A percentile compares a stretch with the other conserved stretches of the same genome.
These are phyloP conservation scores for Trichomycterus rosablanca DNA, from an alignment of 2,113 vertebrate genomes.

Conservation along the genomic window DNA sequence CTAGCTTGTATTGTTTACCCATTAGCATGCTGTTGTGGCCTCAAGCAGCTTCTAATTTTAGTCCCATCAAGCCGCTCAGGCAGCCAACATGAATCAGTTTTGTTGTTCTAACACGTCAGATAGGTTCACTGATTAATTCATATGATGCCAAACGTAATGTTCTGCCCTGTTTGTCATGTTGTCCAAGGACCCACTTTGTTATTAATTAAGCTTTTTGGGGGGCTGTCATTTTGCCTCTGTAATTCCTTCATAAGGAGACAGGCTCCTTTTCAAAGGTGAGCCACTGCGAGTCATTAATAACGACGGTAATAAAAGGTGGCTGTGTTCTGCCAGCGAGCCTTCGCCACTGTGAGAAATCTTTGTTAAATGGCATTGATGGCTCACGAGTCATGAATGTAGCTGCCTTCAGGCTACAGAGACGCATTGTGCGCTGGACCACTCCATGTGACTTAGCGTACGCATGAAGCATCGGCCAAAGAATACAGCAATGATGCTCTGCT, in stretches of 20 bases:
- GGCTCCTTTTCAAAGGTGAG: conserved; percentile 38
- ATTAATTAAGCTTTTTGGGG: conserved; percentile 52
- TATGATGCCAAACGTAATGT: conserved; percentile 60
- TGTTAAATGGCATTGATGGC: conserved; percentile 28
- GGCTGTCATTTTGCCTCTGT: conserved; percentile 36
- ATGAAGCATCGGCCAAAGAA: no score
- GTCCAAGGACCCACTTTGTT: conserved; percentile 39
- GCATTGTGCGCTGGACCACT: conserved; percentile 25
- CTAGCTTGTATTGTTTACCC: conserved; percentile 35
- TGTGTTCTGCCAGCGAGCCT: conserved; percentile 45
- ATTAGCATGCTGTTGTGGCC: conserved; percentile 39
- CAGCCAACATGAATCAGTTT: conserved; percentile 52
- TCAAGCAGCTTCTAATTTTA: conserved; percentile 58
- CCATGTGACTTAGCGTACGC: no score
- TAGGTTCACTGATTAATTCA: conserved; percentile 62
- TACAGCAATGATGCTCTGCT: no score
- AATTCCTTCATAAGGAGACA: conserved; percentile 48
- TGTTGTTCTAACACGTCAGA: conserved; percentile 57
- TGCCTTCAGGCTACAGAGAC: conserved; percentile 34
- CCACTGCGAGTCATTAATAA: conserved; percentile 50
- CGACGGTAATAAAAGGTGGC: conserved; percentile 48
- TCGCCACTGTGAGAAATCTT: conserved; percentile 30
- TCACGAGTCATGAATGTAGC: conserved; percentile 19
- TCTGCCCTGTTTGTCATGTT: conserved; percentile 64
- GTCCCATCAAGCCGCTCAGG: conserved; percentile 46